Conservation (phyloP, 2,888 invertebrate genomes). For the Julus scanicus region DNA sequence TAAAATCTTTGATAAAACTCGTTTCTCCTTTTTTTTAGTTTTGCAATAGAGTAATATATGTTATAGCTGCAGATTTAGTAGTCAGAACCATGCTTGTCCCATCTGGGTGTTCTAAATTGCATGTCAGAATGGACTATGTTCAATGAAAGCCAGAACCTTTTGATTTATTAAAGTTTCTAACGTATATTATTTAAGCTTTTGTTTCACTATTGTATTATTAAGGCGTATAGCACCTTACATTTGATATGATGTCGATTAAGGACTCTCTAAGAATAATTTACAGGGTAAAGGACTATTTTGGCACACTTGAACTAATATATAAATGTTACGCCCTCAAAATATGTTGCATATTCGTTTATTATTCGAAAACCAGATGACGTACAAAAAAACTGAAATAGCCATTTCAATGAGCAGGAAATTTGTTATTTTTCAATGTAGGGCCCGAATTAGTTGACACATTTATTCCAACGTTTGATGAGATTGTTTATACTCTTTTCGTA, state of each 20-base stretch:
- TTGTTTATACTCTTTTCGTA: too few relatives aligned
- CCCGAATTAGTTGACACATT: too few relatives aligned
- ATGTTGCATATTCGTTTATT: too few relatives aligned
- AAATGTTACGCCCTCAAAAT: neutral
- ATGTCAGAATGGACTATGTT: too few relatives aligned
- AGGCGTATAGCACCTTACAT: neutral
- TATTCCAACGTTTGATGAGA: too few relatives aligned
- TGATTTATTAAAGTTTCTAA: too few relatives aligned
- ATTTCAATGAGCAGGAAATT: too few relatives aligned
- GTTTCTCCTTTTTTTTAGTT: neutral
- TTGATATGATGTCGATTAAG: neutral
- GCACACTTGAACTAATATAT: conserved; percentile 27
- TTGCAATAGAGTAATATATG: neutral
- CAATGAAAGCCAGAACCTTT: neutral
- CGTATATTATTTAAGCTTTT: neutral
- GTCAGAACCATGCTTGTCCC: neutral
- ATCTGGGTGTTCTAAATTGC: neutral
- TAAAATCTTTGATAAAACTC: neutral
- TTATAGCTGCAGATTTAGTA: neutral
- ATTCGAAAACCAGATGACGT: too few relatives aligned
- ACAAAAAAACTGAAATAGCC: too few relatives aligned
- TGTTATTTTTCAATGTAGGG: too few relatives aligned
- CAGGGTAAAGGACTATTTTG: conserved; percentile 45
- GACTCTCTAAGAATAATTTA: neutral
- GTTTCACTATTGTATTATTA: neutral